Evolutionary conservation across 2,888 invertebrate genomes (phyloP), one percentile per base, ranked within the genome.

Genomic region (Neoaliturus tenellus): DNA sequence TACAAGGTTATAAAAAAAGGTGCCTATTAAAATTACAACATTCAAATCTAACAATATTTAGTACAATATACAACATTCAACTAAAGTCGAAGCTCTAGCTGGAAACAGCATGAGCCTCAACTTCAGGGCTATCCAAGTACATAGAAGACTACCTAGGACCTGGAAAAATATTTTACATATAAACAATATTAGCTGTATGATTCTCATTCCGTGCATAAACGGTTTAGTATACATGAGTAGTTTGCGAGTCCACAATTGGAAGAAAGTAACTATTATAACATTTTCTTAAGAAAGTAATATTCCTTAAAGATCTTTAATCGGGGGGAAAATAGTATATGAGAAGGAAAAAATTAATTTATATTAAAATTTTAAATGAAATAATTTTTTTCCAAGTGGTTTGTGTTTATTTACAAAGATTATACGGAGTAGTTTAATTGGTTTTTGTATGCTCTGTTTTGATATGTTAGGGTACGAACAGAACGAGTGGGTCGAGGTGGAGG

Each of bases 61-160:
- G 78, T 80, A 80, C 80, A 51, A 80, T 80, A 23, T 80, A 75
- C 73, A 75, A 75, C 73, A 75, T 39, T 75, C 28, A 75, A 2
- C 28, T 75, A 44, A 75, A 44, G 28, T 75, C 48, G 14, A 25
- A 75, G 73, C 44, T 12, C 28, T 44, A 6, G 20, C n/a, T 71
- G 41, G 39, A 39, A 71, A 39, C n/a, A 39, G 39, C 71, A 71
- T 31, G n/a, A 20, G 25, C 73, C 28, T 23, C 35, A 75, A 75
- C 44, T 44, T 44, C 44, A 48, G 44, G 4, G 31, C 71, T 39
- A 71, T 71, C 28, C 17, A 31, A 62, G 31, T 20, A 69, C 69
- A 69, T 35, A 39, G 35, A 69, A 8, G 28, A 20, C 39, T 39
- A 35, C 20, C 25, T 48, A 35, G 6, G 25, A 75, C 44, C 73